A percentile compares a stretch with the other conserved stretches of the same genome.
These are phyloP conservation scores for Entomyzon cyanotis DNA, from an alignment of 2,113 vertebrate species.

Conservation along the genomic window DNA sequence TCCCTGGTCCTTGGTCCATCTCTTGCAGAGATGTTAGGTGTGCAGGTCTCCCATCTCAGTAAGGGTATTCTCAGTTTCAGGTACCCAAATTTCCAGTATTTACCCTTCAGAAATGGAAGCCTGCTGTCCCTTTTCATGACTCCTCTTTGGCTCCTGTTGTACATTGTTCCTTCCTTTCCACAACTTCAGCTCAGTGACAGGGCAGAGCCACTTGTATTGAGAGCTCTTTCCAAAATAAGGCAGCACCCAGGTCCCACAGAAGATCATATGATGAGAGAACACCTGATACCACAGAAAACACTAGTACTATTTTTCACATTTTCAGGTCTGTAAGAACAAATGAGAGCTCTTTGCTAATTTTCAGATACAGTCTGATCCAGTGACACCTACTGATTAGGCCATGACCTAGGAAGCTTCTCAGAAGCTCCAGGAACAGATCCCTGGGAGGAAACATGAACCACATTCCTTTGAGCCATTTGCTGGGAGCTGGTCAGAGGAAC, in stretches of 20 bases:
- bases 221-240: not conserved
- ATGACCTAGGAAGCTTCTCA: conserved; percentile 6
- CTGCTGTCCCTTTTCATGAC: not conserved
- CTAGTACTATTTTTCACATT: not conserved
- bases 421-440: not conserved
- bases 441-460: not conserved
- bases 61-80: not conserved
- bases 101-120: not conserved
- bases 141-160: not conserved
- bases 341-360: not conserved
- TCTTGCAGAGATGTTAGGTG: not conserved
- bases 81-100: not conserved
- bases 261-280: not conserved
- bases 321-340: not conserved
- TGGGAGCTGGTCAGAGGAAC: not conserved
- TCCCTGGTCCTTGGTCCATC: not conserved
- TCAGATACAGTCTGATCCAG: not conserved
- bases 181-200: not conserved
- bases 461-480: not conserved
- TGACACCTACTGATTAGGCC: not conserved
- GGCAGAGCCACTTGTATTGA: not conserved
- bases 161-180: not conserved
- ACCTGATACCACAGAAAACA: not conserved
- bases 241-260: not conserved
- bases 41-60: not conserved